Conservation (phyloP, 2,888 invertebrate species). For the Gerris lacustris region DNA sequence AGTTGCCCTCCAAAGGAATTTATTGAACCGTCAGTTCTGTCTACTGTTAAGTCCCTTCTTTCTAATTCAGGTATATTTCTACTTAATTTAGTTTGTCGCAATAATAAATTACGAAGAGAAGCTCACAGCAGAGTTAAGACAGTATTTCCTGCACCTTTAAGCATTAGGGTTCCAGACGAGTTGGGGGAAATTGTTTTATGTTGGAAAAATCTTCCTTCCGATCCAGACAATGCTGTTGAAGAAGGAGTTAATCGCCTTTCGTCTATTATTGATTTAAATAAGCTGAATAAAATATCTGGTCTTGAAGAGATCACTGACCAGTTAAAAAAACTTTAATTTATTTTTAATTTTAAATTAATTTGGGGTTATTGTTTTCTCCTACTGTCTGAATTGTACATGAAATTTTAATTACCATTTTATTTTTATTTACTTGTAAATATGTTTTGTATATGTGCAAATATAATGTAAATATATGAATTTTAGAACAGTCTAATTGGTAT, state of each 20-base stretch:
- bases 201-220: conserved; percentile 34
- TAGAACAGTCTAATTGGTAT: too few species aligned
- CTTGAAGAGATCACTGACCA: conserved; percentile 14
- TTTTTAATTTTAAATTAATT: too few species aligned
- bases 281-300: conserved; percentile 17
- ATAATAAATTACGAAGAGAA: conserved; percentile 50
- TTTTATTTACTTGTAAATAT: too few species aligned
- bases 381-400: too few species aligned
- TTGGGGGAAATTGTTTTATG: conserved; percentile 76
- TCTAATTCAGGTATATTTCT: conserved; percentile 47
- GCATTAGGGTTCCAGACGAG: conserved; percentile 64
- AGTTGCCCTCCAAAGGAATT: conserved; percentile 86
- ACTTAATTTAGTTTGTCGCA: conserved; percentile 75
- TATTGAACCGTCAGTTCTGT: conserved; percentile 51
- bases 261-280: conserved; percentile 22
- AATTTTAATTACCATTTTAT: too few species aligned
- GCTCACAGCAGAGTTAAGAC: conserved; percentile 48
- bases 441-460: too few species aligned
- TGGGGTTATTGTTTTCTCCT: too few species aligned
- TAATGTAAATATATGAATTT: too few species aligned
- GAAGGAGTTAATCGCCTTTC: conserved; percentile 20
- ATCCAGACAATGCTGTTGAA: conserved; percentile 27
- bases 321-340: neutral
- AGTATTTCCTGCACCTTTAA: conserved; percentile 55
- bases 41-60: conserved; percentile 35